Evolutionary conservation across 1,140 invertebrate genomes (phyloP), one percentile per base, ranked within the genome.

Genomic region (Aricia agestis): DNA sequence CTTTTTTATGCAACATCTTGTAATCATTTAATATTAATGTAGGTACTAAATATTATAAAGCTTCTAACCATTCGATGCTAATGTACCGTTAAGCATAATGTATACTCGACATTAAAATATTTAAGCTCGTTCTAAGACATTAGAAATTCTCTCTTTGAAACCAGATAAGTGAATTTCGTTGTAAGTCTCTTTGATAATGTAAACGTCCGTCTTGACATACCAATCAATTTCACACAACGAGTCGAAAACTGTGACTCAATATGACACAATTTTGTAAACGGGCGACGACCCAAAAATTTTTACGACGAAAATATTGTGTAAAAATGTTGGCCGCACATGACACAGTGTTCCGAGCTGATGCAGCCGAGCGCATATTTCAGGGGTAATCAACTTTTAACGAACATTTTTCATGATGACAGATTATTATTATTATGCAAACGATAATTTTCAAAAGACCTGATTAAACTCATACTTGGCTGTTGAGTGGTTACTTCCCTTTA

Each of bases 261-360:
- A 59, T 59, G 58, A 59, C 58, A 59, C 58, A 59, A 59, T 59
- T 59, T 1, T 1, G 58, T 18, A 59, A 59, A 59, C 58, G 58
- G 58, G 17, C 58, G 58, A 18, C 2, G 58, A 59, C 58, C 58
- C 58, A 59, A 59, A 59, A 59, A 59, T 59, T 59, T 57, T 59
- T 59, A 59, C 58, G 58, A 59, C 18, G 58, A 59, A 59, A 59
- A 59, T 59, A 18, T 59, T 59, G 58, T 59, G 58, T 59, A 10
- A 59, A 59, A 19, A 59, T 18, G n/a, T 59, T 59, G 58, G 58
- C 4, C n/a, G 58, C 58, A 59, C 45, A 52, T 52, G 45, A 13
- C 11, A 15, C 45, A 52, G 13, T 52, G 9, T 4, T 13, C 2
- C 45, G 45, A 52, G 45, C 11, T 1, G 45, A 4, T 52, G 45